A percentile compares a stretch with the other conserved stretches of the same genome.
phyloP scores from a whole-genome alignment of 2,888 invertebrate genomes.

The Athalia circularis region DNA sequence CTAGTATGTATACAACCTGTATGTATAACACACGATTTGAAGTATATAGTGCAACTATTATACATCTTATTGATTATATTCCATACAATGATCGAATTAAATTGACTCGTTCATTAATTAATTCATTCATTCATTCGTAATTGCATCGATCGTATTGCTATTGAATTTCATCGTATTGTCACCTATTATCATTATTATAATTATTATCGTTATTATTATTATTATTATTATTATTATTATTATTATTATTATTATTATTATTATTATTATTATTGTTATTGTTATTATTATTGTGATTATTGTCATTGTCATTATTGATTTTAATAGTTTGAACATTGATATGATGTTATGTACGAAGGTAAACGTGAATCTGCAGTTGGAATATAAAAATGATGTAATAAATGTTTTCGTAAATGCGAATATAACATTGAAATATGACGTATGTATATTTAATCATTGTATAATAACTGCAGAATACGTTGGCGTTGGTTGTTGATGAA shows the following conservation, averaged over 20 bases:
- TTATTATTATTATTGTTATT: constrained; percentile 17
- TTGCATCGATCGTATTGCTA: constrained; percentile 29
- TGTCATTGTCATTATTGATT: constrained; percentile 28
- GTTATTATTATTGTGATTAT: constrained; percentile 40
- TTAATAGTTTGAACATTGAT: constrained; percentile 27
- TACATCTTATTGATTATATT: background rate
- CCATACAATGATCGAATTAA: constrained; percentile 44
- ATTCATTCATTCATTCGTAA: constrained; percentile 31
- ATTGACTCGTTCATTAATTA: constrained; percentile 43
- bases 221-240: constrained; percentile 45
- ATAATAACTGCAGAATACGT: constrained; percentile 16
- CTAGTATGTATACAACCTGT: constrained; percentile 35
- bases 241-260: constrained; percentile 28
- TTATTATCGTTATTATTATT: constrained; percentile 39
- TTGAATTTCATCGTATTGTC: constrained; percentile 27
- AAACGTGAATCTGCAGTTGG: constrained; percentile 16
- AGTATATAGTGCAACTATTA: background rate
- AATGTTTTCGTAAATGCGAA: background rate
- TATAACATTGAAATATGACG: background rate
- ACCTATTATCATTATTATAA: background rate
- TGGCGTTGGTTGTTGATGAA: constrained; percentile 8
- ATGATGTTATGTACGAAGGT: constrained; percentile 9
- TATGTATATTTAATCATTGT: background rate
- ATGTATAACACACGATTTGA: constrained; percentile 5
- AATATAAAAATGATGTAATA: background rate